Percentiles rank a stretch among this genome's conserved stretches.
Conservation (phyloP, 2,113 vertebrate genomes). For the Oreochromis niloticus region DNA sequence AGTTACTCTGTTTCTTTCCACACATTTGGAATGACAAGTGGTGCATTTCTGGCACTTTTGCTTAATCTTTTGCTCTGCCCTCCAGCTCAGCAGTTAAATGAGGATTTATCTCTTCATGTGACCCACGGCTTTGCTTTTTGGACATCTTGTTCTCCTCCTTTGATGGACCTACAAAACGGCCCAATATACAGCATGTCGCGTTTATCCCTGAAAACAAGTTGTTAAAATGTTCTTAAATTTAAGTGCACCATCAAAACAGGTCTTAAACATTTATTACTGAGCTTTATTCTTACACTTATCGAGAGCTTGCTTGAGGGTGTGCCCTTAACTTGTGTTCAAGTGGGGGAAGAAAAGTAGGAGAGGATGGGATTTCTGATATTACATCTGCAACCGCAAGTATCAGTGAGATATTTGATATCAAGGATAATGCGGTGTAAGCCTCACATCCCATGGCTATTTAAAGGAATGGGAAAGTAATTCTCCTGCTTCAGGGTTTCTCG, state of each 20-base stretch:
- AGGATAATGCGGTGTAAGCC: background rate
- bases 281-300: background rate
- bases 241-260: background rate
- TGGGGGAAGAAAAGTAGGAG: background rate
- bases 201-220: background rate
- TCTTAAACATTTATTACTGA: background rate
- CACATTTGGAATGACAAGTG: background rate
- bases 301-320: background rate
- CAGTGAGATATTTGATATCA: background rate
- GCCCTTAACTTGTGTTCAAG: background rate
- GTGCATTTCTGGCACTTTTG: background rate
- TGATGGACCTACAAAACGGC: background rate
- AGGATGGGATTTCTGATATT: background rate
- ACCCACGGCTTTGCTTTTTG: background rate
- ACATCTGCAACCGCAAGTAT: background rate
- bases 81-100: background rate
- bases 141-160: background rate
- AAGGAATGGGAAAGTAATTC: background rate
- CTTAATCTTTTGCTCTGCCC: background rate
- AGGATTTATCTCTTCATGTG: background rate
- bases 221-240: background rate
- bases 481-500: background rate
- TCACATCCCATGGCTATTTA: background rate
- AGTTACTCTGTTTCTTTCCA: background rate
- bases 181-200: background rate